Conservation (phyloP, 2,888 invertebrate species). For the Cinara cedri region DNA sequence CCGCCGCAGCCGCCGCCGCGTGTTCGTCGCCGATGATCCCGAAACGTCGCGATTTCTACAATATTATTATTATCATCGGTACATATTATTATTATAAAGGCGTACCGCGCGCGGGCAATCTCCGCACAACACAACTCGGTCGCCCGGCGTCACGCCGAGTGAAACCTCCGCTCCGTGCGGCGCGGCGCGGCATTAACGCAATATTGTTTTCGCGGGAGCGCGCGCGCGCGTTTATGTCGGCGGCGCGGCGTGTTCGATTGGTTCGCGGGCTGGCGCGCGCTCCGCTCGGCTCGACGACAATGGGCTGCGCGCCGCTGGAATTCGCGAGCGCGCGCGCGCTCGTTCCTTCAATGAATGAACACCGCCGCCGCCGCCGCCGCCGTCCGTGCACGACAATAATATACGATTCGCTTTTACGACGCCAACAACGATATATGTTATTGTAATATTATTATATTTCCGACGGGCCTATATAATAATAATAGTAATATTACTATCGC, state of each 20-base stretch:
- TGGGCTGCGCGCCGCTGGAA: constrained; percentile 15
- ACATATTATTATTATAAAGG: neutral
- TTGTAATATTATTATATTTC: constrained; percentile 22
- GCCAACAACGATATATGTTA: no score
- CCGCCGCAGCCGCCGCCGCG: no score
- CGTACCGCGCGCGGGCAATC: neutral
- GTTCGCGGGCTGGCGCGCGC: no score
- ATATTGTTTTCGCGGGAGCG: constrained; percentile 8
- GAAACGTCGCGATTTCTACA: constrained; percentile 47
- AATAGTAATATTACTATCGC: no score
- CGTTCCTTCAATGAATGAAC: constrained; percentile 6
- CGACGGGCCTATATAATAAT: constrained; percentile 20
- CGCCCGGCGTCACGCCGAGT: constrained; percentile 50
- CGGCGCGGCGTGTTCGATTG: constrained; percentile 3
- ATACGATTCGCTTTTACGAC: neutral
- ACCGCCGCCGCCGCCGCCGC: neutral
- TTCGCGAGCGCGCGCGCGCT: neutral
- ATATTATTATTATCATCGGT: constrained; percentile 15
- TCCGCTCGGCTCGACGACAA: no score
- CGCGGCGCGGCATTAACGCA: constrained; percentile 26
- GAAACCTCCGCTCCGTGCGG: constrained; percentile 35
- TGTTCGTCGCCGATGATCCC: constrained; percentile 37
- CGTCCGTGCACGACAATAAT: constrained; percentile 1
- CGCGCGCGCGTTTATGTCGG: constrained; percentile 11
- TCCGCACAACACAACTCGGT: no score